Base-by-base conservation (phyloP, 2,113 vertebrate species). In the Spea bombifrons region DNA sequence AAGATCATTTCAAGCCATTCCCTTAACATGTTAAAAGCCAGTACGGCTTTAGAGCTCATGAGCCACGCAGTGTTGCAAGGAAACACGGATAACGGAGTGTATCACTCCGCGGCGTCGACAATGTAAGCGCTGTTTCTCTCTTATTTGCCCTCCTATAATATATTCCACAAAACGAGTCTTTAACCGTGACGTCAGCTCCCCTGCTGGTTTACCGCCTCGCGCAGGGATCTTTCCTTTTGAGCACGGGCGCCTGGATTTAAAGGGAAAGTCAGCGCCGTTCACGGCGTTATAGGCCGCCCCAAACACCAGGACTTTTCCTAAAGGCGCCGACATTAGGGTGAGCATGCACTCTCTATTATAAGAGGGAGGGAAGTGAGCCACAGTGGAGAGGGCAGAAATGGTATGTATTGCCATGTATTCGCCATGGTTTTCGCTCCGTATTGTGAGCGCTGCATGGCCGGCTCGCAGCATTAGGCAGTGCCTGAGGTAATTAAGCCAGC, bases 161-260 rank as follows among this genome's bases (percentile, higher is more conserved):
- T 8, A 53, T 47, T 8, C 13, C 6, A 8, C 8, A 2, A 30
- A 30, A 4, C 12, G 52, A 5, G 66, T 66, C 66, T 70, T 76
- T 76, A 69, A 68, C 46, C 0, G 66, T 76, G 75, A 76, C 53
- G 75, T 76, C 75, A 76, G 1, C 52, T 52, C 16, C 10, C 44
- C n/a, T 9, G 53, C n/a, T 61, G 44, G 3, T 12, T 13, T 49
- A n/a, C 49, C 15, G 15, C 9, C 8, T 13, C 49, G 30, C 5
- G 1, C 17, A 16, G 9, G 48, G 46, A 6, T 43, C 73, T 47
- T 17, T 45, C 73, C 44, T 5, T 64, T 5, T 30, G 3, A 7
- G 61, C 61, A 5, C n/a, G 30, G 61, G 8, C 61, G 5, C 1
- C 13, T n/a, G 53, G 53, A 43, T 69, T 76, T 76, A 76, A 76